Percentiles rank a stretch among this genome's conserved stretches.
Conservation (phyloP, 2,113 vertebrate species). For the Opisthocomus hoazin region DNA sequence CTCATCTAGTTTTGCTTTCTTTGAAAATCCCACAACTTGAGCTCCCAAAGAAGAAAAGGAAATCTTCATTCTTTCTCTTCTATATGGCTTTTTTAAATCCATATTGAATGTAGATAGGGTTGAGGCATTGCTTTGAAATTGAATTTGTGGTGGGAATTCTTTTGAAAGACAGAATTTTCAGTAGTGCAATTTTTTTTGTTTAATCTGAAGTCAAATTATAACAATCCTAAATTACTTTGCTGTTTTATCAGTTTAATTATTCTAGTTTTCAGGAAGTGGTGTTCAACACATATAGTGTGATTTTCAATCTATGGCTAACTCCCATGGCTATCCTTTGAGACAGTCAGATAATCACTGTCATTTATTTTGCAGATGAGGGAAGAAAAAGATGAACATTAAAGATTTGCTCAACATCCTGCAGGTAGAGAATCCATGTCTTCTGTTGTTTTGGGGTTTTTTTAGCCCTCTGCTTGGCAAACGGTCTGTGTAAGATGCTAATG, state of each 20-base stretch:
- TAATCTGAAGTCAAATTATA: neutral
- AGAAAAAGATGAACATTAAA: neutral
- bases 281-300: neutral
- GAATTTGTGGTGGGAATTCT: neutral
- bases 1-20: neutral
- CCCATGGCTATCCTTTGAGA: neutral
- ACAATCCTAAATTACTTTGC: neutral
- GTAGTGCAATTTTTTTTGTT: neutral
- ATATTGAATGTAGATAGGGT: neutral
- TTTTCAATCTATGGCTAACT: neutral
- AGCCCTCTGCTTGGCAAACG: neutral
- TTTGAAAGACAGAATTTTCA: neutral
- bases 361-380: neutral
- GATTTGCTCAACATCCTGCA: neutral
- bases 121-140: neutral
- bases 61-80: neutral
- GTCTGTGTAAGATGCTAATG: neutral
- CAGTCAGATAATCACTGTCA: neutral
- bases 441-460: rapidly evolving
- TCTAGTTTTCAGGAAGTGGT: neutral
- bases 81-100: neutral
- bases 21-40: neutral
- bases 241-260: neutral
- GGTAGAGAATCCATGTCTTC: neutral
- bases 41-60: neutral